Evolutionary conservation across 2,888 invertebrate genomes (phyloP), one percentile per base, ranked within the genome.

Genomic region (Campoplex capitator): DNA sequence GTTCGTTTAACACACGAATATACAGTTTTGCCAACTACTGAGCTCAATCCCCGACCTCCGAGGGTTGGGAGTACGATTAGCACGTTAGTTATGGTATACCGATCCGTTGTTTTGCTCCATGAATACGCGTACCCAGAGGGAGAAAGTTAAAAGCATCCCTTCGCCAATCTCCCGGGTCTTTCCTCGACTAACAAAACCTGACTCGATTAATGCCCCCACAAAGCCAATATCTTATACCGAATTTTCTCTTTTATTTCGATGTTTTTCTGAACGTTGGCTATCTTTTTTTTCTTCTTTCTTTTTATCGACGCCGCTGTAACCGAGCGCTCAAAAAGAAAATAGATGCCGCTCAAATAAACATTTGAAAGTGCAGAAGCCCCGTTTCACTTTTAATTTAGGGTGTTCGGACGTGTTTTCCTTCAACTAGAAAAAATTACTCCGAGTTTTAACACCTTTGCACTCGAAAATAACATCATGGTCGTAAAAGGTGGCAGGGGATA

Each of bases 11-110:
- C 32, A 28, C 54, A 54, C n/a, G 67, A 35, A 51, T 42, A 68
- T 54, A 58, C 42, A 86, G 86, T 83, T 85, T 75, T 68, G 74
- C 75, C 70, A 85, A 82, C 85, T 78, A 78, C 78, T 76, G 28
- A 18, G 76, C 56, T 67, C 65, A 18, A 35, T 0, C 7, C 73
- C 48, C 70, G 13, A 58, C 51, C 78, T 70, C 58, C 18, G 58
- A 78, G 65, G 80, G 62, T 58, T 58, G 68, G 79, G 58, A 58
- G 56, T 76, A 83, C 65, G 86, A 76, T 79, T 71, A 16, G 54
- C 23, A 23, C 71, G 84, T 88, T 87, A 89, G 88, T 89, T 89
- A 89, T 88, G 84, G 87, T 85, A 23, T 23, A 87, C 87, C 88
- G 86, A 89, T 89, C 84, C 84, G 87, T 88, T 88, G 88, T 84